phyloP scores from a whole-genome alignment of 2,888 invertebrate species.

The Helicoverpa assulta region DNA sequence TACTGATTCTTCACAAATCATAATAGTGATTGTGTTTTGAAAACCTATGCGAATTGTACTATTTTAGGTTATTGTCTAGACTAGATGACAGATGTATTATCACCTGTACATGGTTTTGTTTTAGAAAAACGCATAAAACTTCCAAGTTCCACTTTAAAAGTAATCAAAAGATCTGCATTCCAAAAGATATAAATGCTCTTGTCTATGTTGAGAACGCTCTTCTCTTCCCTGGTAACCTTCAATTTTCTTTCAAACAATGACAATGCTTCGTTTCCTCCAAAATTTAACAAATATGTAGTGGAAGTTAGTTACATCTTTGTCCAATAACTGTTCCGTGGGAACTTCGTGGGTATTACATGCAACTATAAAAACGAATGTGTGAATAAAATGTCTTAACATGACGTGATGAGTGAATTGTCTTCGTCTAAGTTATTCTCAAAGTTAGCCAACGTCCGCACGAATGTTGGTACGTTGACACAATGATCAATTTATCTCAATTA shows the following conservation, averaged over 20 bases:
- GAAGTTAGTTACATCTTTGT: constrained; percentile 37
- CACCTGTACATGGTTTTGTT: too few species aligned
- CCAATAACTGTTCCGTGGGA: constrained; percentile 54
- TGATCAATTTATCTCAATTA: constrained; percentile 72
- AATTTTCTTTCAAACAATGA: constrained; percentile 12
- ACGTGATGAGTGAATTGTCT: constrained; percentile 48
- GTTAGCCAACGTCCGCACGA: constrained; percentile 61
- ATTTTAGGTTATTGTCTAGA: not conserved
- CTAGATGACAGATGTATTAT: too few species aligned
- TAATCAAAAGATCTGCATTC: too few species aligned
- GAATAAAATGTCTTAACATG: constrained; percentile 40
- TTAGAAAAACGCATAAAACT: not conserved
- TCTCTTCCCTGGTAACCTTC: not conserved
- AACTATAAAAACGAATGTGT: constrained; percentile 43
- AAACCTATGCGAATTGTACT: not conserved
- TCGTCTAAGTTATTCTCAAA: constrained; percentile 56
- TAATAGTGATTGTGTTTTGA: not conserved
- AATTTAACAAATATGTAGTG: constrained; percentile 24
- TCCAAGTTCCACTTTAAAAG: not conserved
- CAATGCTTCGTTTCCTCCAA: constrained; percentile 11
- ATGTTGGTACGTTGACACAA: constrained; percentile 70
- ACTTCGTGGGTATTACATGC: constrained; percentile 25
- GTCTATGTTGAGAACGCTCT: too few species aligned
- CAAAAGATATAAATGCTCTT: too few species aligned
- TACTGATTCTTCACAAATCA: constrained; percentile 1